Evolutionary conservation across 37 sponge, comb jelly and placozoan species (phyloP).

Genomic region (Beroe forskalii): DNA sequence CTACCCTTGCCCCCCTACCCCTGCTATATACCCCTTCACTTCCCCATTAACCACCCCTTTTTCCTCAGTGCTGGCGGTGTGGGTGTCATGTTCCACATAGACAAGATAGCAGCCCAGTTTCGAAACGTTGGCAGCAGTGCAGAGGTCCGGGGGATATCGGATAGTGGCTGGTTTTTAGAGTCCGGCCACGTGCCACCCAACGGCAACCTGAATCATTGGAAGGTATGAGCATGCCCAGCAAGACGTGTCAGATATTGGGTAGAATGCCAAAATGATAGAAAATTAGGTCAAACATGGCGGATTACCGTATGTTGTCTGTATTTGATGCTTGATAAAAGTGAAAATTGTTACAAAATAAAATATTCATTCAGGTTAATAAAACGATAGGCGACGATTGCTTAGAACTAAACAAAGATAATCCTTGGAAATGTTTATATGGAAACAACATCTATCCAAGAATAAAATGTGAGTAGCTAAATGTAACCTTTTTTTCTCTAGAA

Average conservation of each 20-base stretch:
- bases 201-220: constrained; percentile 19
- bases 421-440: constrained; percentile 58
- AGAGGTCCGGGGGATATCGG: constrained; percentile 60
- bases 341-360: no score
- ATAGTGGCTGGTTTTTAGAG: constrained; percentile 66
- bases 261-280: no score
- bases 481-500: no score
- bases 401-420: neutral
- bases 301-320: no score
- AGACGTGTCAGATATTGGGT: no score
- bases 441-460: constrained; percentile 59
- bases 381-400: constrained; percentile 23
- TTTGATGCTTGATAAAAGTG: no score
- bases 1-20: no score
- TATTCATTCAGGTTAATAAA: constrained; percentile 36
- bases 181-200: neutral
- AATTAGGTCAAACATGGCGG: no score
- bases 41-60: no score
- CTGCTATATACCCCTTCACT: no score
- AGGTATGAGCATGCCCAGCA: no score
- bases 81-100: constrained; percentile 67
- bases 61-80: constrained; percentile 61
- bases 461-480: constrained; percentile 41
- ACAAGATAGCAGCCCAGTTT: constrained; percentile 52
- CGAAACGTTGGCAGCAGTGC: constrained; percentile 42